Conservation (phyloP, 2,888 invertebrate species). For the Latrodectus elegans region DNA sequence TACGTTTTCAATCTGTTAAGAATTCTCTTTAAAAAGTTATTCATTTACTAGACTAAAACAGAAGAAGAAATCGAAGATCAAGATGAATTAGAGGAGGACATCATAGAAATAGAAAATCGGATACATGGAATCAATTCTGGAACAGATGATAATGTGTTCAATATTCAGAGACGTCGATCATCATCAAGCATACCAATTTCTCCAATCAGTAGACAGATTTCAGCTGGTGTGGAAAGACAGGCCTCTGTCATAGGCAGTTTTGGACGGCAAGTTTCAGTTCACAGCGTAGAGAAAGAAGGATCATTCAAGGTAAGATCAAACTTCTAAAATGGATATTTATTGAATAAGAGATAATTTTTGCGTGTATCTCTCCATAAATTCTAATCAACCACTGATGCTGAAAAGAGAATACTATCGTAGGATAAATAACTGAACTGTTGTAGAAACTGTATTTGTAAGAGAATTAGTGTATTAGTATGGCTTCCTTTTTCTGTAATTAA, state of each 20-base stretch:
- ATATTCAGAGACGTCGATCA: neutral
- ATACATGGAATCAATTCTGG: slow-evolving; percentile 16
- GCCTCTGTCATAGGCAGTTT: slow-evolving; percentile 4
- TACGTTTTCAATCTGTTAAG: neutral
- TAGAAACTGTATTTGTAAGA: no score
- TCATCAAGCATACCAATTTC: neutral
- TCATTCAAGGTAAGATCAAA: neutral
- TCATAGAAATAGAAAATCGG: slow-evolving; percentile 17
- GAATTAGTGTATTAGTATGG: no score
- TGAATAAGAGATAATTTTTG: no score
- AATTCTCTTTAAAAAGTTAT: neutral
- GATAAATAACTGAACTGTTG: no score
- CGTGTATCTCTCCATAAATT: no score
- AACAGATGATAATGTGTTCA: slow-evolving; percentile 2
- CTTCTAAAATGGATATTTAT: no score
- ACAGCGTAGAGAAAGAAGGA: slow-evolving; percentile 10
- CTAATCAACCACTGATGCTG: no score
- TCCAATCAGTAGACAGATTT: neutral
- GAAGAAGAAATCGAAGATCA: slow-evolving; percentile 13
- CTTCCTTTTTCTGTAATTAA: no score
- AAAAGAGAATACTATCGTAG: no score
- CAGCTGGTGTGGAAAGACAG: neutral
- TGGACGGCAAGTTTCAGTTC: slow-evolving; percentile 26
- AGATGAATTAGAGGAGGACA: slow-evolving; percentile 12
- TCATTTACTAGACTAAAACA: slow-evolving; percentile 11